Evolutionary conservation across 2,113 vertebrate species (phyloP).

Genomic region (Serilophus lunatus): DNA sequence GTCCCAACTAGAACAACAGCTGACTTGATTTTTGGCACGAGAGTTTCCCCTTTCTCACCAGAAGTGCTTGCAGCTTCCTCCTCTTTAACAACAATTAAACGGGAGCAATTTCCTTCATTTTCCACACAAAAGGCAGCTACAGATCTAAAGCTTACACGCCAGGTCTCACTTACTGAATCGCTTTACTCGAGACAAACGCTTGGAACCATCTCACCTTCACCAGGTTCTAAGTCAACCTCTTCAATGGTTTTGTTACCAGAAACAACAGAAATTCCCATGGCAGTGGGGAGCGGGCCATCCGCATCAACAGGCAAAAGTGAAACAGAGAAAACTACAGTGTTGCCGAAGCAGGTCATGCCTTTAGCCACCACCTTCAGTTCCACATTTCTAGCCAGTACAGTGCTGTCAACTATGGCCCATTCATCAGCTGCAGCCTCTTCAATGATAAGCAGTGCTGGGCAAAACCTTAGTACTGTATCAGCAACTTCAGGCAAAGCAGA

Average conservation of each 20-base stretch:
- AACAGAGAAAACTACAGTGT: slow-evolving; percentile 31
- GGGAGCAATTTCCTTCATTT: background rate
- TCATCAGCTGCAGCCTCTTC: background rate
- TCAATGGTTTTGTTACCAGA: background rate
- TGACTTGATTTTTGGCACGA: background rate
- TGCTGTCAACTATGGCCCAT: background rate
- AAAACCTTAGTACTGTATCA: background rate
- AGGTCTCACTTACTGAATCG: background rate
- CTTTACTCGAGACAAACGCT: background rate
- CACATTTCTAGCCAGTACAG: background rate
- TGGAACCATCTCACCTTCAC: background rate
- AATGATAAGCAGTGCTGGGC: background rate
- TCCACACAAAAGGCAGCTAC: background rate
- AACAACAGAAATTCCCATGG: background rate
- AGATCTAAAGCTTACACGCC: background rate
- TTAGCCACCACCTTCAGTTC: slow-evolving; percentile 17
- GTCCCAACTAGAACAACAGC: background rate
- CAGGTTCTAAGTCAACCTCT: background rate
- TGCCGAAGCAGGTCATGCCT: slow-evolving; percentile 51
- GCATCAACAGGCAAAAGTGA: background rate
- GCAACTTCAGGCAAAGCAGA: background rate
- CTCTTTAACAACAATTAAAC: background rate
- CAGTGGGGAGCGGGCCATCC: background rate
- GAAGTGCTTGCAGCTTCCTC: background rate
- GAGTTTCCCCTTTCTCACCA: background rate